Percentiles rank a stretch among this genome's conserved stretches.
Conservation (phyloP, 2,113 vertebrate genomes). For the Tychaedon coryphoeus region DNA sequence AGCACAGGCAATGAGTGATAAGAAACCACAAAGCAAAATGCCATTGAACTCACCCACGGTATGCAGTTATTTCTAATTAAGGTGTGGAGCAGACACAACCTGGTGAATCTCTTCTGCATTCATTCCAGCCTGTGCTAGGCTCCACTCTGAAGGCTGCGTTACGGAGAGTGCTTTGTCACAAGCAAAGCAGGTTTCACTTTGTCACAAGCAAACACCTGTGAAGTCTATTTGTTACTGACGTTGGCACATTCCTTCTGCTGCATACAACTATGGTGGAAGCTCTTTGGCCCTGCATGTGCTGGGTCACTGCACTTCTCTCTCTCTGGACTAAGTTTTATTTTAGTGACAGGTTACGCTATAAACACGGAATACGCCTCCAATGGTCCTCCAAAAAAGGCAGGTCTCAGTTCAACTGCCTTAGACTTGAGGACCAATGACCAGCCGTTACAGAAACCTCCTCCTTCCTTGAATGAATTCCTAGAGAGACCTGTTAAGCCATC, state of each 20-base stretch:
- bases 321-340: neutral
- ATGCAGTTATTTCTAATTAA: neutral
- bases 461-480: neutral
- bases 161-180: neutral
- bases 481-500: neutral
- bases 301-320: neutral
- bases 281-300: neutral
- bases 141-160: neutral
- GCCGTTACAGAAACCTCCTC: neutral
- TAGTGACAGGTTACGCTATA: neutral
- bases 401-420: neutral
- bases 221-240: neutral
- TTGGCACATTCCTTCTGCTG: neutral
- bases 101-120: neutral
- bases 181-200: neutral
- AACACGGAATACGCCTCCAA: accelerated
- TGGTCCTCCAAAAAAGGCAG: neutral
- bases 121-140: neutral
- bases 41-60: neutral
- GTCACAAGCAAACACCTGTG: neutral
- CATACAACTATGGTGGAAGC: neutral
- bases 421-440: neutral
- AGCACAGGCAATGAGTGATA: neutral
- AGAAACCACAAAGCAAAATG: neutral
- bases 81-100: neutral